Evolutionary conservation across 2,888 invertebrate genomes (phyloP).

Genomic region (Latrodectus hesperus): DNA sequence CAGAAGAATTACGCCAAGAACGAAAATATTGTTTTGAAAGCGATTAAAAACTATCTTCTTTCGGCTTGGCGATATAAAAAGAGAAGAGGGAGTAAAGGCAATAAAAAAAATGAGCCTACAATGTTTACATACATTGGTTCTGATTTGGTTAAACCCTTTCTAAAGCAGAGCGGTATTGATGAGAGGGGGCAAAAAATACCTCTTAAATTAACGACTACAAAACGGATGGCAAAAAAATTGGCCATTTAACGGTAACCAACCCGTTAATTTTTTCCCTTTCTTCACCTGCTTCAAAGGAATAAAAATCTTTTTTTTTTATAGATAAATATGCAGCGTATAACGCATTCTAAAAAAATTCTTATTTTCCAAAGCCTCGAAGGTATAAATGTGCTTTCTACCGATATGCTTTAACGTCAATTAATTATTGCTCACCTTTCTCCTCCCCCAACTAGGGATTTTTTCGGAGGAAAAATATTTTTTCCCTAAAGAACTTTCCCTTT

Average conservation of each 20-base stretch:
- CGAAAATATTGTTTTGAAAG: slow-evolving; percentile 50
- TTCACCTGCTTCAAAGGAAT: slow-evolving; percentile 17
- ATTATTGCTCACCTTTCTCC: slow-evolving; percentile 43
- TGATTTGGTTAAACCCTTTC: slow-evolving; percentile 33
- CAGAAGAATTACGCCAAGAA: slow-evolving; percentile 37
- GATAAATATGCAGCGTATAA: slow-evolving; percentile 39
- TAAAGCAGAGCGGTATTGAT: not conserved
- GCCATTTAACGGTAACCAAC: slow-evolving; percentile 54
- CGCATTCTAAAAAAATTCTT: slow-evolving; percentile 25
- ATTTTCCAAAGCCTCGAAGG: slow-evolving; percentile 29
- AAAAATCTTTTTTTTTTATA: slow-evolving; percentile 51
- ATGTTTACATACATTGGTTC: slow-evolving; percentile 49
- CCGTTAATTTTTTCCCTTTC: slow-evolving; percentile 31
- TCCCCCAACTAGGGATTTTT: slow-evolving; percentile 31
- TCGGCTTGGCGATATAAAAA: slow-evolving; percentile 8
- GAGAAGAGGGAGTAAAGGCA: not conserved
- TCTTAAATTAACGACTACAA: slow-evolving; percentile 50
- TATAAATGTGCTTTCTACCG: slow-evolving; percentile 59
- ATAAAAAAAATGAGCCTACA: slow-evolving; percentile 30
- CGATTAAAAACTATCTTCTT: slow-evolving; percentile 50
- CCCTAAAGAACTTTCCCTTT: slow-evolving; percentile 37
- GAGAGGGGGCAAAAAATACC: slow-evolving; percentile 15
- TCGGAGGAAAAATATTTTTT: slow-evolving; percentile 17
- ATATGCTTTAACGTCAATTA: slow-evolving; percentile 63
- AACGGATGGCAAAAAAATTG: slow-evolving; percentile 29